Base-by-base conservation (phyloP, 2,888 invertebrate species). In the Xestia xanthographa region DNA sequence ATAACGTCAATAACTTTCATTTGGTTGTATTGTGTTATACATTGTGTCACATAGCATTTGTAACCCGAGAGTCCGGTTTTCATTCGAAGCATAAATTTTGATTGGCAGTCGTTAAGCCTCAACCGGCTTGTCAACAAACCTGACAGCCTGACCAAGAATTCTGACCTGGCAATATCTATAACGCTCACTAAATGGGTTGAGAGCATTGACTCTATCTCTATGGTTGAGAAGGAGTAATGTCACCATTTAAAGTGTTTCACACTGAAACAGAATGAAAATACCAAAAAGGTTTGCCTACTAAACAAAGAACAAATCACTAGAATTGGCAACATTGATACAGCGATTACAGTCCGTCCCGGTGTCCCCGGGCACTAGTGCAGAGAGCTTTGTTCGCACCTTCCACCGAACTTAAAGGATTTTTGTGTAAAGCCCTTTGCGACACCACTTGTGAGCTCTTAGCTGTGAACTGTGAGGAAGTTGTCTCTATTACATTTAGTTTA, bases 301-400 rank as follows among this genome's bases (percentile, higher is more conserved):
- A 56, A 22, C 26, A 11, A 26, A 43, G n/a, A 75, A 68, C 67
- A 79, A 84, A 56, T 50, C 48, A 43, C 38, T 67, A 29, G 43
- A 77, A 38, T 45, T 43, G 48, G 34, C 50, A 66, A 84, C 62
- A 80, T 22, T 67, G 66, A 79, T 70, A 77, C 63, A 79, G 80
- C 56, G 84, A 63, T 80, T 72, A 80, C 71, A 79, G 84, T 63
- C 43, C 1, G 84, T 72, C 72, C 79, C 84, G 78, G 78, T 4
- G 56, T 84, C 66, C 72, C 80, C 78, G 83, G 71, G 56, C 84
- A 66, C 65, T 66, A 80, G 84, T 80, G 69, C 73, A 6, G 53
- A 58, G n/a, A 45, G 84, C 80, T 80, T 80, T 79, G 80, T 84
- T 62, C 71, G 34, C 80, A 67, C 80, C 72, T 80, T 70, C 38